A percentile compares a stretch with the other conserved stretches of the same genome.
phyloP scores from a whole-genome alignment of 2,888 invertebrate genomes.

The Baronia brevicornis region DNA sequence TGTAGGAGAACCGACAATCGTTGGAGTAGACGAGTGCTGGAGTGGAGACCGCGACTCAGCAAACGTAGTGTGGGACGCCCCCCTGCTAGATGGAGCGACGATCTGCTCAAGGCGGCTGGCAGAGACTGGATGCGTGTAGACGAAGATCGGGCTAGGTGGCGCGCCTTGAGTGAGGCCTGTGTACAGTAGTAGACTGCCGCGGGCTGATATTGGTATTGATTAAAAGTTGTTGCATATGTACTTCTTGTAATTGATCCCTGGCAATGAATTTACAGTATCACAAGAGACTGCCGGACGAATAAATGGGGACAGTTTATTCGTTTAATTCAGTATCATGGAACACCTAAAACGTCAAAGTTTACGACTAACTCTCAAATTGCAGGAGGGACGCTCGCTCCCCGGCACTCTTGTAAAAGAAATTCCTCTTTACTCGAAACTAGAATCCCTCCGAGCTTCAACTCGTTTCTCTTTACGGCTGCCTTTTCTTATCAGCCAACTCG shows the following conservation, averaged over 20 bases:
- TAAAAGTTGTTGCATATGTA: too few relatives aligned
- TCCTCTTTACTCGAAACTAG: conserved; percentile 43
- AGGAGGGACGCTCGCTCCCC: conserved; percentile 54
- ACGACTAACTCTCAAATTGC: conserved; percentile 56
- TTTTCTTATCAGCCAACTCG: conserved; percentile 33
- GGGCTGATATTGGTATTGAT: too few relatives aligned
- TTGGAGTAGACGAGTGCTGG: too few relatives aligned
- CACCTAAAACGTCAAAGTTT: conserved; percentile 62
- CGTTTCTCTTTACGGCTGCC: conserved; percentile 25
- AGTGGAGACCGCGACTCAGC: too few relatives aligned
- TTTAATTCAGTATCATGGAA: conserved; percentile 38
- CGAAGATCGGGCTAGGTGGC: too few relatives aligned
- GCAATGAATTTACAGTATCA: conserved; percentile 4
- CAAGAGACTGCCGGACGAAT: conserved; percentile 21
- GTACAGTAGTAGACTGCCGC: too few relatives aligned
- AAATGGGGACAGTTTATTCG: conserved; percentile 23
- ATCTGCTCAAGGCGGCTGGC: too few relatives aligned
- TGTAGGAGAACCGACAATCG: too few relatives aligned
- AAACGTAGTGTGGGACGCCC: neutral
- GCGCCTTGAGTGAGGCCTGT: too few relatives aligned
- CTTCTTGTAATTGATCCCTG: conserved; percentile 2
- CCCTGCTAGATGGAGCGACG: neutral
- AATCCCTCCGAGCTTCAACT: conserved; percentile 26
- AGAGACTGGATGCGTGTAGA: too few relatives aligned
- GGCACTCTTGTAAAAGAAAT: conserved; percentile 59